Base-by-base conservation (phyloP, 2,888 invertebrate species). In the Apotomis turbidana region DNA sequence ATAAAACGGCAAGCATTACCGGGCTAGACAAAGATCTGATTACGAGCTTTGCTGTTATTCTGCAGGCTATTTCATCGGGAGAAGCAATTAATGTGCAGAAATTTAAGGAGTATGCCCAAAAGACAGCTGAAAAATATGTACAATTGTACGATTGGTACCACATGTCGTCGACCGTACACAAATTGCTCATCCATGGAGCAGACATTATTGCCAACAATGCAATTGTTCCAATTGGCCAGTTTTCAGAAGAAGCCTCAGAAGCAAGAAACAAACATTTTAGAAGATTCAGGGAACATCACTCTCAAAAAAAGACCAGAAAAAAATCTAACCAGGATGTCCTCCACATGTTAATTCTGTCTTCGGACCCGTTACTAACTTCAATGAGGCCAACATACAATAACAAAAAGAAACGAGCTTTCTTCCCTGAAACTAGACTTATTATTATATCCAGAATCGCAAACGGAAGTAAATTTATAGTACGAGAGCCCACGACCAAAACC, bases 1-100 rank as follows among this genome's bases (percentile, higher is more conserved):
- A 74, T 12, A 77, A 75, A 74, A 76, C 76, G 60, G 77, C 78
- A 49, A 73, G 61, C 8, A 76, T 77, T 9, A 78, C 75, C 46
- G 75, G 76, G 8, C 44, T 77, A 10, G 71, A 74, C 70, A 61
- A 62, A 68, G 72, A 74, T 0, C 55, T 75, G 5, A 49, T 76
- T 5, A 38, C 64, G 0, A 71, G 75, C 64, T 76, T 75, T 71
- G 74, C 75, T 15, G 70, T 76, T 3, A 74, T 74, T 71, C 60
- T 76, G 46, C 74, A 76, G 55, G 75, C 74, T 46, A 74, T 74
- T 27, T 67, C 75, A 60, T 76, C 74, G 12, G 71, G 73, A 2
- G 61, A 74, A 52, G 5, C 27, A 4, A 60, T 76, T 10, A 41
- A 71, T 67, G 52, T 68, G 0, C 6, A 9, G 5, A 76, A 75